These are phyloP conservation scores for Gnathonemus longibarbis DNA, from an alignment of 2,113 vertebrate genomes.

Conservation along the genomic window DNA sequence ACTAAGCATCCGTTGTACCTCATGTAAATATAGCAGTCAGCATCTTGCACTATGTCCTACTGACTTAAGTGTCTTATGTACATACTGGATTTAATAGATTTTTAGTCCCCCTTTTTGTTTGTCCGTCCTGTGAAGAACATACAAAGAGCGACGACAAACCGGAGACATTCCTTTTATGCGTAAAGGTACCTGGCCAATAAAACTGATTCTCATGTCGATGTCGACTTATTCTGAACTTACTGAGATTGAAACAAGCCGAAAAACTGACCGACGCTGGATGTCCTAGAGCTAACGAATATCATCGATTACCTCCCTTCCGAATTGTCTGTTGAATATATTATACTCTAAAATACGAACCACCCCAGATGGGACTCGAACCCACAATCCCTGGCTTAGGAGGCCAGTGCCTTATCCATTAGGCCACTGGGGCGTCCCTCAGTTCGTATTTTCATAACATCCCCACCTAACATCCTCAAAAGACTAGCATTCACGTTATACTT, in stretches of 20 bases:
- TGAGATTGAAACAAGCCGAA: neutral
- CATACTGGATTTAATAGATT: too few relatives aligned
- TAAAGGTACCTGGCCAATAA: too few relatives aligned
- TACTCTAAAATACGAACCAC: neutral
- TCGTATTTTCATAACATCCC: neutral
- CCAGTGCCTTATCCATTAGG: slow-evolving; percentile 47
- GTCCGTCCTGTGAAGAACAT: too few relatives aligned
- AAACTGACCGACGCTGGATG: neutral
- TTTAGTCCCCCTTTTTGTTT: too few relatives aligned
- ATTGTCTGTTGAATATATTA: neutral
- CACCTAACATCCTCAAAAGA: neutral
- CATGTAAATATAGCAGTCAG: too few relatives aligned
- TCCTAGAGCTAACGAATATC: neutral
- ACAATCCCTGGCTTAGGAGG: slow-evolving; percentile 16
- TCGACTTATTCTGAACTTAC: neutral
- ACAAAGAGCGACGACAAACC: too few relatives aligned
- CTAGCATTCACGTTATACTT: neutral
- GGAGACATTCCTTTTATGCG: too few relatives aligned
- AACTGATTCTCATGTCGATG: neutral
- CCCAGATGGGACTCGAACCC: slow-evolving; percentile 15
- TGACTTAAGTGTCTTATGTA: too few relatives aligned
- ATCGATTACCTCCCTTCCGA: too few relatives aligned
- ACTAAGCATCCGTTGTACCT: too few relatives aligned
- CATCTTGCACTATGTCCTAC: too few relatives aligned
- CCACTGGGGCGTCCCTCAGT: neutral